Evolutionary conservation across 2,888 invertebrate genomes (phyloP), one percentile per base, ranked within the genome.

Genomic region (Watsonalla binaria): DNA sequence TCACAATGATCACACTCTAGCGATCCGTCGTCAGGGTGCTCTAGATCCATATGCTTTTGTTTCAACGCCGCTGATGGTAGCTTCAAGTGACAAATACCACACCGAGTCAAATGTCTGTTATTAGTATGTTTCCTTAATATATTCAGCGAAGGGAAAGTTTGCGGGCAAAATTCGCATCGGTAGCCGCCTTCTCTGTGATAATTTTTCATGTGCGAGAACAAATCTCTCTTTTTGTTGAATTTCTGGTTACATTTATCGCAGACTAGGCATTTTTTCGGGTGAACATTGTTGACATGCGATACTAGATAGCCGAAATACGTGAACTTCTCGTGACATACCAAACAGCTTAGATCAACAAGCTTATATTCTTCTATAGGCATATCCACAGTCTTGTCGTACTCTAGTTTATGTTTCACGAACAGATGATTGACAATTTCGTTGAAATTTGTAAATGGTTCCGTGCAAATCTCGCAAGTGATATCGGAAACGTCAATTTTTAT

Each of bases 141-240:
- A 51, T 90, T 89, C 1, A 87, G 58, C 0, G 90, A 88, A 13
- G 64, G 78, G 46, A 90, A 90, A 7, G 62, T 80, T 53, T 83
- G 80, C 0, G 85, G 78, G 51, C 90, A 90, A 11, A 78, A 52
- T 42, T 90, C 89, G 51, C 90, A 90, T 51, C 76, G 73, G 45
- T 89, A 90, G 0, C 90, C 89, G 0, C 89, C 90, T 60, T 86
- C 89, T n/a, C 87, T 67, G 34, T 90, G 90, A 60, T 89, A 89
- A 55, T 90, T 90, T 54, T 90, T 90, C 15, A 86, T 84, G 46
- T 90, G 90, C 0, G 90, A 86, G 50, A 90, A 89, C 4, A 90
- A 59, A 62, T 89, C 89, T 0, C 89, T 63, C 51, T 82, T 83
- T 45, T 89, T 90, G 47, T 89, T 90, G 53, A 90, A 90, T 54